phyloP scores from a whole-genome alignment of 2,797 vertebrate species.

The Propithecus deckenii region DNA sequence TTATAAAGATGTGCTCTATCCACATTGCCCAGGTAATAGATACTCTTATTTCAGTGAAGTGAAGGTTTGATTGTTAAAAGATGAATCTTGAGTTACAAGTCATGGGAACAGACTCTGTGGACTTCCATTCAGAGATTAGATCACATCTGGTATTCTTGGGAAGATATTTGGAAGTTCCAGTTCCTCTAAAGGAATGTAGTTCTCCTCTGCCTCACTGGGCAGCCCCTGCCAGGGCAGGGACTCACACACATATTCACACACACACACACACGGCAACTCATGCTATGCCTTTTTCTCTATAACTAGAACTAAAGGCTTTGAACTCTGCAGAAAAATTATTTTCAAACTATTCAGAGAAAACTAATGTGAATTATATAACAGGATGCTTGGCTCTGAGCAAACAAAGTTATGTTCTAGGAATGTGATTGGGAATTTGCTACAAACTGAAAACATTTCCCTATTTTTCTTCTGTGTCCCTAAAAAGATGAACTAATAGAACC shows the following conservation, averaged over 20 bases:
- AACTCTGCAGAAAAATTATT: neutral
- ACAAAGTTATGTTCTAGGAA: neutral
- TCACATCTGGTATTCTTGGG: neutral
- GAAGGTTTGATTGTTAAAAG: neutral
- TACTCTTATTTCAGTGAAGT: neutral
- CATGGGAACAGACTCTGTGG: neutral
- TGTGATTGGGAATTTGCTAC: neutral
- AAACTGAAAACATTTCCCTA: neutral
- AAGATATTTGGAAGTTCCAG: neutral
- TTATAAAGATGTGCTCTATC: neutral
- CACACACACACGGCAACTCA: neutral
- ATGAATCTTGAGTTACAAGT: neutral
- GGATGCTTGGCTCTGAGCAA: neutral
- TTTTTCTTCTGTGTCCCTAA: neutral
- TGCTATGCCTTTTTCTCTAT: neutral
- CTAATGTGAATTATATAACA: neutral
- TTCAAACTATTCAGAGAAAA: neutral
- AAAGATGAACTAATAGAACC: neutral
- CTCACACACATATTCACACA: neutral
- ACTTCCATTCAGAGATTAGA: constrained; percentile 32
- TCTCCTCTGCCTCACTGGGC: neutral
- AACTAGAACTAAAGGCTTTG: neutral
- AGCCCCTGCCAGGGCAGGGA: neutral
- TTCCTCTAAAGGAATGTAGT: neutral
- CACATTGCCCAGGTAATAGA: neutral